Evolutionary conservation across 2,888 invertebrate species (phyloP).

Genomic region (Mythimna ferrago): DNA sequence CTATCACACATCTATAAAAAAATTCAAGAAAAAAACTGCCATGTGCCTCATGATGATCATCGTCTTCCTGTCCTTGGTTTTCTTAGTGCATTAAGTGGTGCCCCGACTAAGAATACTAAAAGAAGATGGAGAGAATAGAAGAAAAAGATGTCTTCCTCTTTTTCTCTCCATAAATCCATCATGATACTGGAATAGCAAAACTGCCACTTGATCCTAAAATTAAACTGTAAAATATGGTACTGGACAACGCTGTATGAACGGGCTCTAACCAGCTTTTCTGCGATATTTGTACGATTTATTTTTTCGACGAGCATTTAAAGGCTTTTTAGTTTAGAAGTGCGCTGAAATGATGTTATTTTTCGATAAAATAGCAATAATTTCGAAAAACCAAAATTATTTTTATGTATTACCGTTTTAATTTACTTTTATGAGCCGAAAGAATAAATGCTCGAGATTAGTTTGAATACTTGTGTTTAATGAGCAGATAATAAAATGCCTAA

Average conservation of each 20-base stretch:
- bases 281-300: background rate
- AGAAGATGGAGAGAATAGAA: no score
- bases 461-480: background rate
- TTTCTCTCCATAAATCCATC: background rate
- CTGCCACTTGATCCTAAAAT: background rate
- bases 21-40: background rate
- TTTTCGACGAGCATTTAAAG: background rate
- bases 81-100: no score
- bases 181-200: background rate
- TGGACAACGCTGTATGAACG: background rate
- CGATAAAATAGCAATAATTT: slow-evolving; percentile 14
- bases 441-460: slow-evolving; percentile 3
- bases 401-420: no score
- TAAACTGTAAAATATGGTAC: background rate
- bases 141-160: no score
- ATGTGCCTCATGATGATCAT: background rate
- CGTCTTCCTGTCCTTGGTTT: background rate
- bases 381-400: background rate
- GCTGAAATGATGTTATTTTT: slow-evolving; percentile 15
- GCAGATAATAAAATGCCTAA: background rate
- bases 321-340: background rate
- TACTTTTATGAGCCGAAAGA: background rate
- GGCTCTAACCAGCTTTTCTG: background rate
- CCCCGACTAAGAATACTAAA: no score
- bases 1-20: background rate